Evolutionary conservation across 2,888 invertebrate species (phyloP), one percentile per base, ranked within the genome.

Genomic region (Hemithea aestivaria): DNA sequence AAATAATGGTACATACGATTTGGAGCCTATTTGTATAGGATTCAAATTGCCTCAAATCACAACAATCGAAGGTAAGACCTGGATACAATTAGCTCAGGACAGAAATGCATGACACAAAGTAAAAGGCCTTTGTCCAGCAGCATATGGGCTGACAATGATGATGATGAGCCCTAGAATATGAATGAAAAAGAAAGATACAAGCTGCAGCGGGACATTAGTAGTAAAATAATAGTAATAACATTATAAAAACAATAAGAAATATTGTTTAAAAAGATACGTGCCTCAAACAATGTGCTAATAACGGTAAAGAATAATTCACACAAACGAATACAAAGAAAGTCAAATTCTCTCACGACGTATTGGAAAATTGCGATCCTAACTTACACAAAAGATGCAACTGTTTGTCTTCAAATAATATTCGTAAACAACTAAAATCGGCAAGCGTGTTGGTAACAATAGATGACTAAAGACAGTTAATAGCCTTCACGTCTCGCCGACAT

Each of bases 371-470:
- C 21, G 12, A 31, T 27, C 7, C 21, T 26, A 40, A 10, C 20
- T 7, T 23, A 31, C 22, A 24, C 30, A 30, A 30, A 11, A 22
- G 11, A 20, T 20, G 10, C 16, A 25, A 24, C 10, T 16, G 20
- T 38, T 40, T 35, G 40, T 23, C 35, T 44, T 38, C 10, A 27
- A 35, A 40, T 32, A 26, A 42, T 28, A 40, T 30, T 21, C 20
- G 9, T 25, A 7, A 26, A 39, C 29, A 43, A 40, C 28, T 31
- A 30, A 35, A 24, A 32, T 16, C 24, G 36, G 20, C 10, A 32
- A 28, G 10, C 30, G 39, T 40, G 39, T 27, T 21, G 39, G 35
- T 28, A 35, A 45, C 40, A 40, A 43, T 37, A 40, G 32, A 34
- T 35, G 27, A 37, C 33, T 30, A 22, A 41, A 40, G 16, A 24